Conservation (phyloP, 2,113 vertebrate genomes). For the Callochromis pleurospilus region DNA sequence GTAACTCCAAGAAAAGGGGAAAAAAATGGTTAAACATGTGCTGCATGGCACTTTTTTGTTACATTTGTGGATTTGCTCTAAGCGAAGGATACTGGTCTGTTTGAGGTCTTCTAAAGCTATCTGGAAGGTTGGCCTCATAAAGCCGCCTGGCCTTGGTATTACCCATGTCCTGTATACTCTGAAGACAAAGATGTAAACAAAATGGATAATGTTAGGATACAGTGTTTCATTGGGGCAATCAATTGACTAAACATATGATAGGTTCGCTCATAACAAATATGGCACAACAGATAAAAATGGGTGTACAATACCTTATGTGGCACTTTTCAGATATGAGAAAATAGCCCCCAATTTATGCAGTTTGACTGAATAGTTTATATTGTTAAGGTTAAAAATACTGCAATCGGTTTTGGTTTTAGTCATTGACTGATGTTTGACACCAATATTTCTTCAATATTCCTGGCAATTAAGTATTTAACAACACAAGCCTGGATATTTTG, state of each 20-base stretch:
- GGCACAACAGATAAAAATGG: neutral
- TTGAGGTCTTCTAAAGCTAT: conserved; percentile 78
- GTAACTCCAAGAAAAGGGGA: neutral
- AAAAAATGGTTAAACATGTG: neutral
- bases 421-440: neutral
- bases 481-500: neutral
- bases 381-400: neutral
- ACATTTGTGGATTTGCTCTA: neutral
- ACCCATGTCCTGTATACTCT: conserved; percentile 98
- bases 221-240: neutral
- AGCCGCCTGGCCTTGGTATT: conserved; percentile 89
- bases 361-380: neutral
- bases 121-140: conserved; percentile 79
- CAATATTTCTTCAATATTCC: neutral
- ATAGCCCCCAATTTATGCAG: fast-evolving
- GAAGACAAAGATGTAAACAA: neutral
- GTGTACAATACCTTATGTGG: neutral
- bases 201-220: neutral
- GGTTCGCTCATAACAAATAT: neutral
- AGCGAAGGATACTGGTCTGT: conserved; percentile 65
- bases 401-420: neutral
- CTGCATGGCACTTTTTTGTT: neutral
- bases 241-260: neutral
- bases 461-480: neutral
- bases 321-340: neutral